phyloP scores from a whole-genome alignment of 1,140 invertebrate species.

The Cyclargus thomasi region DNA sequence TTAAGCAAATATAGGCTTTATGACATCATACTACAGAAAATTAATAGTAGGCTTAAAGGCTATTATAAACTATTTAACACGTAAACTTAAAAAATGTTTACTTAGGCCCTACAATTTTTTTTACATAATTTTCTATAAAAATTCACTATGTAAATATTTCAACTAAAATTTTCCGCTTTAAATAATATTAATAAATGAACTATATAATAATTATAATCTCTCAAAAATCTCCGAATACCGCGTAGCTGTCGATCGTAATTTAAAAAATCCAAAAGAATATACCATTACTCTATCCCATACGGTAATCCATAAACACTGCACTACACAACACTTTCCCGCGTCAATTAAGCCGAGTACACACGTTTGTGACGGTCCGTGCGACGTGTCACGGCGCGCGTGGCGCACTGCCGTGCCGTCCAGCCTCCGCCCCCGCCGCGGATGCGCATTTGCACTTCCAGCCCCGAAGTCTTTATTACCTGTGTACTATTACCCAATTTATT shows the following conservation, averaged over 20 bases:
- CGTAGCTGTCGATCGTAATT: neutral
- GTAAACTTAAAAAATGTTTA: too few relatives aligned
- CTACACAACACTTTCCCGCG: slow-evolving; percentile 18
- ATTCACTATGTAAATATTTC: too few relatives aligned
- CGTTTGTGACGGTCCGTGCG: slow-evolving; percentile 14
- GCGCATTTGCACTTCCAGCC: slow-evolving; percentile 62
- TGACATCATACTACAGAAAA: neutral
- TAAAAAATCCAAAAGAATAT: neutral
- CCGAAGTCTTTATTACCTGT: slow-evolving; percentile 40
- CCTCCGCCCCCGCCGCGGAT: slow-evolving; percentile 54
- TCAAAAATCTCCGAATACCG: too few relatives aligned
- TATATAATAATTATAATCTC: too few relatives aligned
- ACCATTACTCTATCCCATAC: slow-evolving; percentile 8
- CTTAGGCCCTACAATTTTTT: too few relatives aligned
- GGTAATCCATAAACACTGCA: slow-evolving; percentile 1
- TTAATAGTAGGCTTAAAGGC: neutral
- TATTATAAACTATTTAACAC: neutral
- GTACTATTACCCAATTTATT: slow-evolving; percentile 40
- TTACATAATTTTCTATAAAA: too few relatives aligned
- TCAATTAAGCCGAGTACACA: neutral
- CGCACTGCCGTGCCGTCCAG: slow-evolving; percentile 61
- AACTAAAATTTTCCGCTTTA: too few relatives aligned
- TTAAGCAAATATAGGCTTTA: neutral
- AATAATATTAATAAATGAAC: too few relatives aligned
- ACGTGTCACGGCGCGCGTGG: slow-evolving; percentile 48